Evolutionary conservation across 2,113 vertebrate species (phyloP).

Genomic region (Pteronura brasiliensis): DNA sequence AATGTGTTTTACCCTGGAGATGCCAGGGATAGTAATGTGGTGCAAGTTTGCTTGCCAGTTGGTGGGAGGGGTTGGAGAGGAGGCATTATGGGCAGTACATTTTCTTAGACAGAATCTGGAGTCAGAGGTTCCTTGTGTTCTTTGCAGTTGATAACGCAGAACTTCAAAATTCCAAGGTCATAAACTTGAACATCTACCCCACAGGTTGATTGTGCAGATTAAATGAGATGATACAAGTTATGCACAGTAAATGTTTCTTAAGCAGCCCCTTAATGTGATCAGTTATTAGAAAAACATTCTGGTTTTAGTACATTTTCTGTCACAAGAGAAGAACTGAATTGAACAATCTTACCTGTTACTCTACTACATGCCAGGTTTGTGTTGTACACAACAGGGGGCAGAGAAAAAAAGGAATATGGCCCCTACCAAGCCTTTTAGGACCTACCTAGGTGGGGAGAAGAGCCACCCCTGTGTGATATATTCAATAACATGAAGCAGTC

Average conservation of each 20-base stretch:
- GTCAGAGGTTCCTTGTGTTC: not conserved
- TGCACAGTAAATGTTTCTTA: not conserved
- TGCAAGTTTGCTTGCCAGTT: not conserved
- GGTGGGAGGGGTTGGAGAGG: not conserved
- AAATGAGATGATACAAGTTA: not conserved
- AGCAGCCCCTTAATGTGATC: not conserved
- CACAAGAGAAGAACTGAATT: not conserved
- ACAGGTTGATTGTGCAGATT: not conserved
- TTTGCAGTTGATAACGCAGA: not conserved
- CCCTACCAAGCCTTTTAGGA: not conserved
- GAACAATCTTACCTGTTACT: not conserved
- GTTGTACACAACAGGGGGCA: not conserved
- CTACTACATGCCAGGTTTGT: not conserved
- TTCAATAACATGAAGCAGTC: not conserved
- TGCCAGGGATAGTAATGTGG: not conserved
- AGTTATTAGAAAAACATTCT: not conserved
- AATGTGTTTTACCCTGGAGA: not conserved
- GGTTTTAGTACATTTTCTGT: constrained; percentile 25
- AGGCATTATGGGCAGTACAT: not conserved
- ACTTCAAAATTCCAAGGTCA: constrained; percentile 18
- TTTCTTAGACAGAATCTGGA: not conserved
- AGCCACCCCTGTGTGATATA: not conserved
- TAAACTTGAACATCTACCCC: constrained; percentile 9
- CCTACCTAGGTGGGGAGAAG: not conserved
- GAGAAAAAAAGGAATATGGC: not conserved